Percentiles rank a stretch among this genome's conserved stretches.
phyloP scores from a whole-genome alignment of 2,797 vertebrate species.

The Apogon talboti region DNA sequence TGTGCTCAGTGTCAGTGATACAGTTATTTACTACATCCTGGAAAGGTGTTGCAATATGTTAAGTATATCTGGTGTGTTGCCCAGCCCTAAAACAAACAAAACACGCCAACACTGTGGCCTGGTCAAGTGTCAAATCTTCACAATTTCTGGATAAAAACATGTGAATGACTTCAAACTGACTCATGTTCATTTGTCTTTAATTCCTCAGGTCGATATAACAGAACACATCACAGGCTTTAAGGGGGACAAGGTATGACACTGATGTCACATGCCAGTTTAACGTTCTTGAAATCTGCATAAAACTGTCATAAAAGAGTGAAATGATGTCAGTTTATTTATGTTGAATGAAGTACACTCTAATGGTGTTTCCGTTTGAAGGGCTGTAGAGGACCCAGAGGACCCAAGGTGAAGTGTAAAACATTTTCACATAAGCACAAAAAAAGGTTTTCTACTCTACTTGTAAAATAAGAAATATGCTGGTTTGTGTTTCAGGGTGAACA shows the following conservation, averaged over 20 bases:
- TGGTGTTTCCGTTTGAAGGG: conserved; percentile 56
- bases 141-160: not conserved
- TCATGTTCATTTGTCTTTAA: not conserved
- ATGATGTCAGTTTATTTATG: not conserved
- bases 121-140: not conserved
- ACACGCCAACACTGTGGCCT: not conserved
- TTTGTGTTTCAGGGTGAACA: conserved; percentile 61
- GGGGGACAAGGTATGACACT: conserved; percentile 57
- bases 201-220: conserved; percentile 64
- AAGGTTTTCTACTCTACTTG: not conserved
- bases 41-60: too few species aligned
- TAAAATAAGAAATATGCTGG: not conserved
- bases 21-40: too few species aligned
- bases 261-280: not conserved
- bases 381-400: conserved; percentile 67
- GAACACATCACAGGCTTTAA: conserved; percentile 58
- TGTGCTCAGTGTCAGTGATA: too few species aligned
- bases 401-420: conserved; percentile 31
- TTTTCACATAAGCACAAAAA: not conserved
- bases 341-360: not conserved
- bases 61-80: too few species aligned
- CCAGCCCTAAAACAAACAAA: too few species aligned
- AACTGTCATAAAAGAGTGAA: not conserved
- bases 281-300: not conserved
- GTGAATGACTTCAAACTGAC: not conserved